These are phyloP conservation scores for Pseudomyrmex gracilis DNA, from an alignment of 1,140 invertebrate species.

Conservation along the genomic window DNA sequence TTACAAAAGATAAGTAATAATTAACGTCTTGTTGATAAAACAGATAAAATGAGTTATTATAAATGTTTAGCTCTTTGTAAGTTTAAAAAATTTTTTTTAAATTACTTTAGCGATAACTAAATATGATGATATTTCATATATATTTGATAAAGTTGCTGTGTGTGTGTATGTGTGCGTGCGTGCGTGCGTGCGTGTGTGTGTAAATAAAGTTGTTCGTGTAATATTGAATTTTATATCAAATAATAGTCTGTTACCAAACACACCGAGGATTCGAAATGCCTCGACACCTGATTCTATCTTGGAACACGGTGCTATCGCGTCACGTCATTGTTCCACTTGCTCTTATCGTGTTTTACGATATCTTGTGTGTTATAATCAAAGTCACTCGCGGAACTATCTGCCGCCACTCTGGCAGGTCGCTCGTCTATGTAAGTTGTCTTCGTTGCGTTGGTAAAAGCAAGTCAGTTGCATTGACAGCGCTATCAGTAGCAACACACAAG, in stretches of 20 bases:
- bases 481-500: conserved; percentile 29
- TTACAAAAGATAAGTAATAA: background rate
- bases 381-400: conserved; percentile 28
- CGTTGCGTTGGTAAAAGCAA: conserved; percentile 40
- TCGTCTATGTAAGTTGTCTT: conserved; percentile 20
- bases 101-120: background rate
- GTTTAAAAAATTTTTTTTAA: background rate
- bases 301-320: conserved; percentile 10
- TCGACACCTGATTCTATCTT: background rate
- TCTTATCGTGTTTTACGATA: conserved; percentile 47
- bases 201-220: too few relatives aligned
- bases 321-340: conserved; percentile 66
- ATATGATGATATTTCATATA: background rate
- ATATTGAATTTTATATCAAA: background rate
- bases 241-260: background rate
- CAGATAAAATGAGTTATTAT: background rate
- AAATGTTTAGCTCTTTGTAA: background rate
- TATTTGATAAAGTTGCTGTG: background rate
- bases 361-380: conserved; percentile 39
- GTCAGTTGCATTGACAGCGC: conserved; percentile 38
- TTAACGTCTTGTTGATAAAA: background rate
- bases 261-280: background rate
- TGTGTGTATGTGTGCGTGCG: too few relatives aligned
- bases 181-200: too few relatives aligned
- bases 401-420: conserved; percentile 31